Evolutionary conservation across 2,797 vertebrate species (phyloP), one percentile per base, ranked within the genome.

Genomic region (Peromyscus melanophrys): DNA sequence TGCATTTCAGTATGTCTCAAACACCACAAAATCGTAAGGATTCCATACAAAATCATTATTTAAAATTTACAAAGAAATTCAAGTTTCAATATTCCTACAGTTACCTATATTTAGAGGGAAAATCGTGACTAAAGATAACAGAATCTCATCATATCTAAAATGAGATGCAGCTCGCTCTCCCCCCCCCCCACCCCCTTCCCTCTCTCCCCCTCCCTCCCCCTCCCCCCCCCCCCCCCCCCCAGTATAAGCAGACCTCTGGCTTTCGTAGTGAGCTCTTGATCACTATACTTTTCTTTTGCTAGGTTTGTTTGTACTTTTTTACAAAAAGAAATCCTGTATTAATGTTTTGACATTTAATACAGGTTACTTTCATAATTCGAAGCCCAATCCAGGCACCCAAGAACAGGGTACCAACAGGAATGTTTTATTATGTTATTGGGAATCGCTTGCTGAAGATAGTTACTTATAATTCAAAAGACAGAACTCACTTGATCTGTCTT

Each of bases 21-120:
- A 90, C 21, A 78, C 83, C 78, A 87, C 59, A 87, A n/a, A 89
- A 91, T 9, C 69, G 13, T 9, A 55, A 96, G 37, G 14, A 82
- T 92, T 97, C 78, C 63, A 97, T 96, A 89, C 67, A 93, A 98
- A 95, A 90, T 69, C 34, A 75, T 40, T 81, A 91, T 76, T 96
- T 83, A 92, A 96, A 96, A 94, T 59, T 86, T 46, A 92, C 40
- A 92, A 92, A 97, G 86, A 78, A 85, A 92, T 71, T 75, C 94
- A 75, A 92, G 25, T 96, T 89, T 94, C 65, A 96, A 7, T 89
- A 95, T 94, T 93, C 76, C 96, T 81, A 84, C 76, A 67, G 92
- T 87, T 92, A 94, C 78, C 31, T 76, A 12, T 76, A 95, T 65
- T 83, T 31, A 49, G 6, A 9, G 65, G 59, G 65, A 40, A 73